Evolutionary conservation across 2,888 invertebrate genomes (phyloP).

Genomic region (Quadroppia sp.): DNA sequence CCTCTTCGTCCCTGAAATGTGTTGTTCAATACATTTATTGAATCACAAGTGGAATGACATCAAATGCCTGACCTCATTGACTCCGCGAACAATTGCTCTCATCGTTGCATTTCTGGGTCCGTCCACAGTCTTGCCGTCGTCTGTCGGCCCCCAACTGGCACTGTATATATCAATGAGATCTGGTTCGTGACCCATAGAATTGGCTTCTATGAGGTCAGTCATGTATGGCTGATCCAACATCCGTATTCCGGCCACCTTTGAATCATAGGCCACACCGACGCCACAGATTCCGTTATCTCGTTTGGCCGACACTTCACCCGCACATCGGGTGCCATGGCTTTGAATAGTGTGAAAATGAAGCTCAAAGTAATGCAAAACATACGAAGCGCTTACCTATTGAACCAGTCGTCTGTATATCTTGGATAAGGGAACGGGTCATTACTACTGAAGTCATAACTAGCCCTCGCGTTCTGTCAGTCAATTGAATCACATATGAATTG

Average conservation of each 20-base stretch:
- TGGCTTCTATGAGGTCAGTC: constrained; percentile 96
- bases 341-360: too few species aligned
- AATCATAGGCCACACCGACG: constrained; percentile 91
- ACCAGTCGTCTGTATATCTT: too few species aligned
- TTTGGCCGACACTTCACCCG: constrained; percentile 94
- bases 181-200: constrained; percentile 85
- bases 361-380: too few species aligned
- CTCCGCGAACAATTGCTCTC: constrained; percentile 90
- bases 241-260: constrained; percentile 92
- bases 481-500: too few species aligned
- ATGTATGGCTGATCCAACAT: constrained; percentile 99
- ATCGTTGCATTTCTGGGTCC: constrained; percentile 94
- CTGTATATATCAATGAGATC: constrained; percentile 98
- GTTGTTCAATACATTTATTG: too few species aligned
- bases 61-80: too few species aligned
- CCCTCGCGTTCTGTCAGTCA: too few species aligned
- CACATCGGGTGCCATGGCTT: constrained; percentile 81
- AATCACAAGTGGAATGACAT: too few species aligned
- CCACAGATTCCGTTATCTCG: constrained; percentile 85
- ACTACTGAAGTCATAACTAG: too few species aligned
- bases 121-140: constrained; percentile 96
- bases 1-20: constrained; percentile 55
- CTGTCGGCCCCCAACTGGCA: constrained; percentile 87
- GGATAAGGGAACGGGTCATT: too few species aligned
- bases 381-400: too few species aligned